Conservation (phyloP, 2,888 invertebrate genomes). For the Imbricaverruca yamaguchii region DNA sequence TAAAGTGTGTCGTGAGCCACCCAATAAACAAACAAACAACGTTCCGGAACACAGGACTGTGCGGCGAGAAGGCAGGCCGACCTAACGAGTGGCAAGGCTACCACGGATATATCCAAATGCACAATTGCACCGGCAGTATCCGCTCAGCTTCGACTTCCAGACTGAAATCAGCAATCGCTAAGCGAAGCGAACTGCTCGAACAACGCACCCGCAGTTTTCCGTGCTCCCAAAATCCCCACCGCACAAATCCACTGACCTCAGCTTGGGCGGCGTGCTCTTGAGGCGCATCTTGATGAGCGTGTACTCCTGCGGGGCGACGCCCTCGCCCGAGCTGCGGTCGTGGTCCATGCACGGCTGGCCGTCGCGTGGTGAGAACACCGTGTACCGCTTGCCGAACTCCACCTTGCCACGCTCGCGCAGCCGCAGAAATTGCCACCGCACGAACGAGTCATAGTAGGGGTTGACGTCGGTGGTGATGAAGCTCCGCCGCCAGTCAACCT, state of each 20-base stretch:
- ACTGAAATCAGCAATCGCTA: too few relatives aligned
- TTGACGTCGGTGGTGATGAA: conserved; percentile 98
- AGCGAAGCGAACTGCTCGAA: too few relatives aligned
- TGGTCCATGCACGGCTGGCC: conserved; percentile 99
- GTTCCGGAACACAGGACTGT: too few relatives aligned
- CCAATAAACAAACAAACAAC: too few relatives aligned
- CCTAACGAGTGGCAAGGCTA: too few relatives aligned
- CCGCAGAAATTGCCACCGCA: conserved; percentile 90
- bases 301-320: conserved; percentile 97
- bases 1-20: too few relatives aligned
- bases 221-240: too few relatives aligned
- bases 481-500: conserved; percentile 96
- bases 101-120: too few relatives aligned
- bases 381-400: conserved; percentile 93
- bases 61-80: too few relatives aligned
- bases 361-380: conserved; percentile 92
- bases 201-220: too few relatives aligned
- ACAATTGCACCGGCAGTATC: too few relatives aligned
- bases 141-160: too few relatives aligned
- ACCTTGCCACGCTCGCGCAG: conserved; percentile 80
- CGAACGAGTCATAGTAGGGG: conserved; percentile 95
- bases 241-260: background rate
- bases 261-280: conserved; percentile 52
- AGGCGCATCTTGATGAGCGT: conserved; percentile 90
- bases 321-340: conserved; percentile 90